phyloP scores from a whole-genome alignment of 2,113 vertebrate species.

The Rhabdomys dilectus region DNA sequence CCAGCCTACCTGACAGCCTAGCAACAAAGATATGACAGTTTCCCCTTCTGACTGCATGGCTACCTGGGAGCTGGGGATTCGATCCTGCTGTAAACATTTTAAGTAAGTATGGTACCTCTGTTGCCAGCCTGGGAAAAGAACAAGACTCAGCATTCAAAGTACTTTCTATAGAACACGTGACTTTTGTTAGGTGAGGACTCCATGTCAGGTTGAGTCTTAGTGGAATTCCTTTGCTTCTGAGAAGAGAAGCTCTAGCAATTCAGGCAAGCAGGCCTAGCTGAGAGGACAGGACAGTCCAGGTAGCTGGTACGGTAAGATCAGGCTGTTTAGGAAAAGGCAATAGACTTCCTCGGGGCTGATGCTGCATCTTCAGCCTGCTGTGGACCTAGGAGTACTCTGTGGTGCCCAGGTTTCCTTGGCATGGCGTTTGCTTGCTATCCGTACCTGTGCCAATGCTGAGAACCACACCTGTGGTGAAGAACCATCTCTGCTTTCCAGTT shows the following conservation, averaged over 20 bases:
- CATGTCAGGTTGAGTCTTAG: not conserved
- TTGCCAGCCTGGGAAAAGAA: not conserved
- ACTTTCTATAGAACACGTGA: not conserved
- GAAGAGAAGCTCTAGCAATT: not conserved
- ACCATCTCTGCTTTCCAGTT: not conserved
- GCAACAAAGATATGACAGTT: not conserved
- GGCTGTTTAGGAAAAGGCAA: not conserved
- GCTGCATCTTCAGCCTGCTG: not conserved
- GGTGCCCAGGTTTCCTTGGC: not conserved
- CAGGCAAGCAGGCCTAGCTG: not conserved
- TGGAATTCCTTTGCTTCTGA: not conserved
- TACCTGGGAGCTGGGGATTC: not conserved
- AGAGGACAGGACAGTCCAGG: not conserved
- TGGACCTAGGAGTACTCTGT: rapidly evolving
- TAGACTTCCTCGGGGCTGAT: not conserved
- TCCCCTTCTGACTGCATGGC: not conserved
- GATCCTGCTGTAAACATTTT: no score
- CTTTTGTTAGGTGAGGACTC: not conserved
- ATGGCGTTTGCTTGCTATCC: not conserved
- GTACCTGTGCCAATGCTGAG: not conserved
- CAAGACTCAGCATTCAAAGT: not conserved
- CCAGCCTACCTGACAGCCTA: not conserved
- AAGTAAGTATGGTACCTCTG: not conserved
- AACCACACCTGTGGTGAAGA: not conserved
- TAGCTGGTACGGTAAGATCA: not conserved